Conservation (phyloP, 2,797 vertebrate species). For the Malurus splendens region DNA sequence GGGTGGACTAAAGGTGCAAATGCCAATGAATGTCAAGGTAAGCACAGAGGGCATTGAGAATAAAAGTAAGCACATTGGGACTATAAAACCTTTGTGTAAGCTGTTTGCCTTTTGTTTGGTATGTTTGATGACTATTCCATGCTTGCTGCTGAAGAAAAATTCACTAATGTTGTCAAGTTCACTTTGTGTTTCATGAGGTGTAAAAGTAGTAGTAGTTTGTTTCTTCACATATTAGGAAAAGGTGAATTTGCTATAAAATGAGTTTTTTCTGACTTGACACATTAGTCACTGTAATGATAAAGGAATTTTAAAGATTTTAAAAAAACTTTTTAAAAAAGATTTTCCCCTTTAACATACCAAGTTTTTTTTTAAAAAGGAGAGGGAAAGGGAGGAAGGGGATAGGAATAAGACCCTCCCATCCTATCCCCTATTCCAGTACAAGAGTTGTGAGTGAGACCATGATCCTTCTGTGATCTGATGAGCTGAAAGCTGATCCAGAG, state of each 20-base stretch:
- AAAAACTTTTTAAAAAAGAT: not conserved
- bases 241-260: not conserved
- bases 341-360: not conserved
- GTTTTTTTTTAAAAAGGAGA: not conserved
- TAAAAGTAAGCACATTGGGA: not conserved
- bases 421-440: not conserved
- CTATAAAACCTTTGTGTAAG: not conserved
- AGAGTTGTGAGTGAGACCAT: not conserved
- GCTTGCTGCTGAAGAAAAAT: not conserved
- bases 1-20: constrained; percentile 82
- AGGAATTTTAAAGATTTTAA: no score
- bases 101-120: not conserved
- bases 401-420: not conserved
- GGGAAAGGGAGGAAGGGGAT: not conserved
- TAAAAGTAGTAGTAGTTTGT: not conserved
- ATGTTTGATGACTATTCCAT: not conserved
- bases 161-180: not conserved
- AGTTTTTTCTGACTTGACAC: not conserved
- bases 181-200: not conserved
- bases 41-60: not conserved
- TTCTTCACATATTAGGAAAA: not conserved
- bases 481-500: not conserved
- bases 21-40: constrained; percentile 82
- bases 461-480: not conserved
- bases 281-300: not conserved